Percentiles rank a stretch among this genome's conserved stretches.
Conservation (phyloP, 2,888 invertebrate species). For the Nephrotoma flavescens region DNA sequence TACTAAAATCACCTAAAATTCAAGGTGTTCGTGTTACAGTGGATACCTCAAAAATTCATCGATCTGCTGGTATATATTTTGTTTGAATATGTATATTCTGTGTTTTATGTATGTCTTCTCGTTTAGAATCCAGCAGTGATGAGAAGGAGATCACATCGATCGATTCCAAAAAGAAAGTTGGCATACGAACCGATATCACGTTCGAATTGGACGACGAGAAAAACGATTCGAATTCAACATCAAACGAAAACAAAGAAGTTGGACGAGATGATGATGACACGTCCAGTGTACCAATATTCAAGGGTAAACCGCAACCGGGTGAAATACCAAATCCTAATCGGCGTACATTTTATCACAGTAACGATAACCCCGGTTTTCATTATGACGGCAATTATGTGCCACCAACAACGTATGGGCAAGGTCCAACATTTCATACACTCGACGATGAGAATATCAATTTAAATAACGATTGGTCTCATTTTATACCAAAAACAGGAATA, state of each 20-base stretch:
- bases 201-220: slow-evolving; percentile 28
- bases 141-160: slow-evolving; percentile 4
- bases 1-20: slow-evolving; percentile 25
- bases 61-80: slow-evolving; percentile 23
- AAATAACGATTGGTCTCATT: slow-evolving; percentile 23
- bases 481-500: slow-evolving; percentile 21
- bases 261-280: slow-evolving; percentile 20
- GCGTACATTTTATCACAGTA: slow-evolving; percentile 23
- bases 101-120: not conserved
- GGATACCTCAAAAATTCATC: slow-evolving; percentile 28
- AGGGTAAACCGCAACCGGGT: slow-evolving; percentile 20
- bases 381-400: slow-evolving; percentile 17
- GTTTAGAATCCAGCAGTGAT: slow-evolving; percentile 9
- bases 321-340: slow-evolving; percentile 8
- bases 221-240: slow-evolving; percentile 22
- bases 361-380: slow-evolving; percentile 21
- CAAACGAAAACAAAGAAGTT: slow-evolving; percentile 6
- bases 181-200: slow-evolving; percentile 32
- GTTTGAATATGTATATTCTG: not conserved
- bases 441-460: slow-evolving; percentile 20
- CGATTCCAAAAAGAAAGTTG: slow-evolving; percentile 22
- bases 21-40: slow-evolving; percentile 33
- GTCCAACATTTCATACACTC: slow-evolving; percentile 20
- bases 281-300: slow-evolving; percentile 30
- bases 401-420: slow-evolving; percentile 19